Evolutionary conservation across 2,797 vertebrate species (phyloP).

Genomic region (Hippocampus kuda): DNA sequence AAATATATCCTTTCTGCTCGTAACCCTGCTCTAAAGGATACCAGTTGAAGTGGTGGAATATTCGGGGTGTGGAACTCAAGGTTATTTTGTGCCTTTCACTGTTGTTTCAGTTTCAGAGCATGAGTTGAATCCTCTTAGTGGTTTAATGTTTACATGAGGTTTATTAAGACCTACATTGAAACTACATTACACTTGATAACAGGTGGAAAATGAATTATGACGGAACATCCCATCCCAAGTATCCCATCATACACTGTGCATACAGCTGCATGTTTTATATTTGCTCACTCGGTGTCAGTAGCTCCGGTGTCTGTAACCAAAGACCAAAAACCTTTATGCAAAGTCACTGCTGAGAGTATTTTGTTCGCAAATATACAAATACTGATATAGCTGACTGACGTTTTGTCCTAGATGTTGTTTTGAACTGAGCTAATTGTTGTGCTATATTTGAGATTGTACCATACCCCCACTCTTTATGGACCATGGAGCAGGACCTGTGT

Average conservation of each 20-base stretch:
- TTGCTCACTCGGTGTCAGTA: background rate
- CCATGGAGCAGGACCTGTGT: conserved; percentile 5
- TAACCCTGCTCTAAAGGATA: no score
- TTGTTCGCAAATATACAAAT: background rate
- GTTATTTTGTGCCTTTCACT: no score
- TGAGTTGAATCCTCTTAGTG: background rate
- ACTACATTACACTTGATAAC: background rate
- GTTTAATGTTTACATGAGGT: background rate
- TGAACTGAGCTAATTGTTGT: background rate
- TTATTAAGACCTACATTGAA: background rate
- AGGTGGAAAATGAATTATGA: background rate
- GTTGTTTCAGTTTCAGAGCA: background rate
- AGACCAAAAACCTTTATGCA: background rate
- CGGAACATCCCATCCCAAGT: no score
- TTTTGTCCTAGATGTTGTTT: background rate
- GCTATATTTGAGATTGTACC: background rate
- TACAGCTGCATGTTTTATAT: background rate
- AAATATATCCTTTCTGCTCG: no score
- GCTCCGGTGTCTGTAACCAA: background rate
- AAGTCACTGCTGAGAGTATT: background rate
- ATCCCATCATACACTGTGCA: background rate
- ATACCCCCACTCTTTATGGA: background rate
- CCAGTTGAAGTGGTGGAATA: no score
- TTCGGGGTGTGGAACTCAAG: no score
- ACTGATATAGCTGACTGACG: background rate